Base-by-base conservation (phyloP, 2,797 vertebrate species). In the Gambusia yucatana region DNA sequence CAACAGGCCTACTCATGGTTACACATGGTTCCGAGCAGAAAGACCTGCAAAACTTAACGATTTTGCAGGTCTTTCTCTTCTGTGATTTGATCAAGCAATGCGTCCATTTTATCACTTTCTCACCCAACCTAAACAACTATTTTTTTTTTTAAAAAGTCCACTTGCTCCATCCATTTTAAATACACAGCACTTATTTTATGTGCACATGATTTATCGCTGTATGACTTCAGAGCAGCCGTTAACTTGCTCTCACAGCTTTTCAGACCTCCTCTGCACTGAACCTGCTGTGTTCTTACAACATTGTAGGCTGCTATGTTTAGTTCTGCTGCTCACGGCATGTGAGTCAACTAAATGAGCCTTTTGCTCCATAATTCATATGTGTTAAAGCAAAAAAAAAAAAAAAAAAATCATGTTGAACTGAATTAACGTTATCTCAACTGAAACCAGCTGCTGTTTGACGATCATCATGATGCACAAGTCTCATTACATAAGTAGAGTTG, bases 351-450 rank as follows among this genome's bases (percentile, higher is more conserved):
- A 84, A 36, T 84, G 71, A 63, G 73, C 57, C 52, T 77, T 84
- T 83, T 55, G 57, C 85, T 89, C 63, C 76, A 90, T 88, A 86
- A 92, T 93, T 93, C 75, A 91, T 87, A 83, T 78, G 25, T 77
- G 81, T 91, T 73, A 80, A 82, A 91, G 84, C 78, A 78, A 88
- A 33, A 33, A 28, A 17, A 69, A 67, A 63, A 46, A 46, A 11
- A 67, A 43, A 69, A 69, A 69, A 91, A 84, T 77, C 50, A 22
- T 72, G 77, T 77, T 76, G 72, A 86, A 70, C 81, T 77, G 72
- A 91, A 86, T 85, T 78, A 77, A 80, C 48, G 59, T 39, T 80
- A 48, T 73, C 73, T 71, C 57, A 39, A 70, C 71, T 85, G 65
- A 88, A 87, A 87, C 69, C 71, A 80, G 48, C 75, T 77, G 44